Base-by-base conservation (phyloP, 1,140 invertebrate genomes). In the Heliconius himera region DNA sequence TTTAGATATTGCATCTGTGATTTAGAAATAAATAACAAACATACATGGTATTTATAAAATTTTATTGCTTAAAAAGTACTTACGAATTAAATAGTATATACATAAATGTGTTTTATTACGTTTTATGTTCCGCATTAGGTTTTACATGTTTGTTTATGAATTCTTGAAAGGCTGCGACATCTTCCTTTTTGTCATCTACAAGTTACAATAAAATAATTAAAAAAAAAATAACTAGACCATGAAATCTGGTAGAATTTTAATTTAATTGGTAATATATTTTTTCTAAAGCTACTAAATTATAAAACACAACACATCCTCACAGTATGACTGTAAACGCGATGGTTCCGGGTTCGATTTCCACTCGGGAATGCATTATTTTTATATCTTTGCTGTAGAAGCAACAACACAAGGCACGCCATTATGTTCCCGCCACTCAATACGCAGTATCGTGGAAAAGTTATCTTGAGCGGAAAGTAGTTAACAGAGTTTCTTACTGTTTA, bases 131-230 rank as follows among this genome's bases (percentile, higher is more conserved):
- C 56, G 91, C 82, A 49, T 91, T 90, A 3, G 89, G 91, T 79
- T 88, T 92, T n/a, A 93, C 86, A 36, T 93, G 90, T 80, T 94
- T 92, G 18, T 82, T 87, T 20, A 92, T 76, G 72, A 94, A 94
- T 38, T 92, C 92, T 80, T 92, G 91, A 77, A 94, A 93, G 76
- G 87, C 87, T 20, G 86, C 84, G 0, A 92, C 89, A 80, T 94
- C 91, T 76, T 90, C 85, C 36, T 88, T 89, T 78, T 87, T 90
- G 70, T 93, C 91, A 79, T 92, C 91, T 93, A 85, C n/a, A 88
- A 90, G 60, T 60, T 22, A 60, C 3, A 60, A 60, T 26, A 3
- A 9, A 46, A 46, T 11, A 11, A 22, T n/a, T 11, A 11, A 11
- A 22, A n/a, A 11, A n/a, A 11, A 60, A 60, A 60, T 11, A 66